phyloP scores from a whole-genome alignment of 2,888 invertebrate species.

The Dione juno region DNA sequence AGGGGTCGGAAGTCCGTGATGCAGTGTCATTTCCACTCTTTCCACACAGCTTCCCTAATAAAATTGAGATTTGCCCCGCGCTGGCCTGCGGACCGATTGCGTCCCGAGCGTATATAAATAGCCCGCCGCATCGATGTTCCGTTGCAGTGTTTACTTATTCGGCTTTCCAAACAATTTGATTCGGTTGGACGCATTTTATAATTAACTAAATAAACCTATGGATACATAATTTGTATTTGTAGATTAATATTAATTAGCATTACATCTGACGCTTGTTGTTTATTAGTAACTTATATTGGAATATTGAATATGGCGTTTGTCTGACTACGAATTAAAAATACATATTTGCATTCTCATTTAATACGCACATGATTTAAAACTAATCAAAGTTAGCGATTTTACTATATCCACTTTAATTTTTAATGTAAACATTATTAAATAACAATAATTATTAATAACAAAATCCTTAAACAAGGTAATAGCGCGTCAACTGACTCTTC shows the following conservation, averaged over 20 bases:
- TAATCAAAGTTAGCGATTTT: too few species aligned
- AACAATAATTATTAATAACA: background rate
- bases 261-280: background rate
- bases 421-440: background rate
- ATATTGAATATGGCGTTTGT: too few species aligned
- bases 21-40: constrained; percentile 81
- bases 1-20: constrained; percentile 78
- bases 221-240: background rate
- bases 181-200: constrained; percentile 2
- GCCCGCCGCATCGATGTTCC: constrained; percentile 41
- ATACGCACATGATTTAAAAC: too few species aligned
- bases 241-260: background rate
- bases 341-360: too few species aligned
- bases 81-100: constrained; percentile 49
- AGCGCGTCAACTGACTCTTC: background rate
- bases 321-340: too few species aligned
- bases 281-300: too few species aligned
- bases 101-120: constrained; percentile 46
- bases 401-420: too few species aligned
- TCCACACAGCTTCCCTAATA: constrained; percentile 78
- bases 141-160: constrained; percentile 34
- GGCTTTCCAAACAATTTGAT: constrained; percentile 30
- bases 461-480: background rate
- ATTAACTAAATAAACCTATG: background rate
- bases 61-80: constrained; percentile 74